Evolutionary conservation across 2,113 vertebrate species (phyloP), one percentile per base, ranked within the genome.

Genomic region (Pipa parva): DNA sequence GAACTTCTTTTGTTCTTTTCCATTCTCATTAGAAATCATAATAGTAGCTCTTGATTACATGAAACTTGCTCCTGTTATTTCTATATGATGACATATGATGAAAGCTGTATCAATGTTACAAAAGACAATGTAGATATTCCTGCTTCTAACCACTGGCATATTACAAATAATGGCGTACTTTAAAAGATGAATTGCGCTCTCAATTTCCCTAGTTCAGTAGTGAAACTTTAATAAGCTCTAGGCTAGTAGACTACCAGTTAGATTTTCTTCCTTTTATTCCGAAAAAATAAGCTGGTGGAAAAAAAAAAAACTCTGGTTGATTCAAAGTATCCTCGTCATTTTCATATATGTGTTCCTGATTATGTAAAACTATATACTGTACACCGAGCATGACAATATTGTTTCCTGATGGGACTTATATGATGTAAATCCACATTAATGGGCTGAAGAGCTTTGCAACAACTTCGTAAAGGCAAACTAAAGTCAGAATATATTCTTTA

Each of bases 11-110:
- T 59, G 56, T 51, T 67, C 54, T 45, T 58, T 59, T 26, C 33
- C 29, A 25, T 67, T 68, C 65, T 70, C 66, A 70, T 70, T 70
- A 70, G 57, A 61, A 70, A 70, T 70, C 48, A 60, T 70, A 70
- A 70, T 45, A 60, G 31, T 5, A 12, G 66, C 58, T 22, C 60
- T 45, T 70, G 66, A 70, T 70, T 70, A 39, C 48, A 42, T 33
- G 24, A 7, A 51, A 31, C 48, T 49, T 22, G 31, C 31, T 60
- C 33, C 48, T 52, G 58, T 70, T 70, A 61, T 51, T 59, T 50
- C 45, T 52, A 21, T 15, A 33, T 54, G 66, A 70, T 61, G 66
- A 70, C 42, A 21, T 15, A 33, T 54, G 66, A 70, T 61, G 66
- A 70, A 60, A 70, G 58, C 48, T 29, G 49, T 61, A 70, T 70